A percentile compares a stretch with the other conserved stretches of the same genome.
Conservation (phyloP, 1,140 invertebrate genomes). For the Aphelinus atriplicis region DNA sequence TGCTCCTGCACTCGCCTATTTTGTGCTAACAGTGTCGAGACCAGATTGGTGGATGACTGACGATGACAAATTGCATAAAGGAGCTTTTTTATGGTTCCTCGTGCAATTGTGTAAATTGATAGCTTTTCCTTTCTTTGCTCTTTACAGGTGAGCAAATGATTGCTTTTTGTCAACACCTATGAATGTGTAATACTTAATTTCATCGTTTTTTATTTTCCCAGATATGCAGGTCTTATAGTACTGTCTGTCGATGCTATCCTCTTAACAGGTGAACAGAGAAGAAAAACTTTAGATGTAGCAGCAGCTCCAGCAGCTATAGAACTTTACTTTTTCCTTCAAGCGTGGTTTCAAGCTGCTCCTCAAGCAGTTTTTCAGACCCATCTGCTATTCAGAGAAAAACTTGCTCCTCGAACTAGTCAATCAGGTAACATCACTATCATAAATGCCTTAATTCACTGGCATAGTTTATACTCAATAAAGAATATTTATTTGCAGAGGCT, state of each 20-base stretch:
- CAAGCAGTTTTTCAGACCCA: slow-evolving; percentile 74
- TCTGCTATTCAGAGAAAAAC: slow-evolving; percentile 65
- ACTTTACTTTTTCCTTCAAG: slow-evolving; percentile 77
- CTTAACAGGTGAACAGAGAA: slow-evolving; percentile 68
- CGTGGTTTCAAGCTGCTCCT: slow-evolving; percentile 78
- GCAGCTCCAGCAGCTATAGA: slow-evolving; percentile 73
- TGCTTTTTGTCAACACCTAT: no score
- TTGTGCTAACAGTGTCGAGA: slow-evolving; percentile 69
- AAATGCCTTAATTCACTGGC: no score
- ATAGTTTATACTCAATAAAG: neutral
- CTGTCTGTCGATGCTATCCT: slow-evolving; percentile 76
- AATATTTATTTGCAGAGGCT: slow-evolving; percentile 66
- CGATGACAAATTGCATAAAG: slow-evolving; percentile 54
- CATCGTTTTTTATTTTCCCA: slow-evolving; percentile 49
- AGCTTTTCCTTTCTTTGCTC: slow-evolving; percentile 74
- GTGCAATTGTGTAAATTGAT: slow-evolving; percentile 69
- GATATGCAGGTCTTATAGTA: slow-evolving; percentile 75
- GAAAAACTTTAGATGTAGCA: slow-evolving; percentile 68
- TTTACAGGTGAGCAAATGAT: slow-evolving; percentile 69
- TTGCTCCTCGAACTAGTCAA: slow-evolving; percentile 46
- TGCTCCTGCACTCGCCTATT: slow-evolving; percentile 66
- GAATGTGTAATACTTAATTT: neutral
- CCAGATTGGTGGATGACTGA: slow-evolving; percentile 67
- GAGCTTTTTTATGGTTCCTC: slow-evolving; percentile 66
- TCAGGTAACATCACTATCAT: slow-evolving; percentile 48